Evolutionary conservation across 2,797 vertebrate genomes (phyloP).

Genomic region (Sparus aurata): DNA sequence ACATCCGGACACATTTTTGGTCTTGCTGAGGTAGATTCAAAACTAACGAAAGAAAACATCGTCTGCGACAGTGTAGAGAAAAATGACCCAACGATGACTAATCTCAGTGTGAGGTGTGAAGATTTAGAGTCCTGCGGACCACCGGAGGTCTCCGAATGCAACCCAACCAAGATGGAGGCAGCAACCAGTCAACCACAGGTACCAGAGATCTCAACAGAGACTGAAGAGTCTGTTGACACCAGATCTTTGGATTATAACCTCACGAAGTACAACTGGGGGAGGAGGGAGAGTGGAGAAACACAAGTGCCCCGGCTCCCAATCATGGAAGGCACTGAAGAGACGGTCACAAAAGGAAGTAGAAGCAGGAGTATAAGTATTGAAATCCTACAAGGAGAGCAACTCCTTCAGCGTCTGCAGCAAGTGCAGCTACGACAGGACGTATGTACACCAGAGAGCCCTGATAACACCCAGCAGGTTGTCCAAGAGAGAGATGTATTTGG

Average conservation of each 20-base stretch:
- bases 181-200: constrained; percentile 17
- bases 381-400: constrained; percentile 78
- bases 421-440: constrained; percentile 75
- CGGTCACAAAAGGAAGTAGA: constrained; percentile 4
- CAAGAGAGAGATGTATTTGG: constrained; percentile 4
- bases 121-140: constrained; percentile 14
- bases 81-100: background rate
- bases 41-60: background rate
- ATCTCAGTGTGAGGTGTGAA: background rate
- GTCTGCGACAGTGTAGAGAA: background rate
- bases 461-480: constrained; percentile 24
- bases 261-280: constrained; percentile 54
- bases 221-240: constrained; percentile 34
- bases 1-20: constrained; percentile 5
- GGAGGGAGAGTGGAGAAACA: constrained; percentile 51
- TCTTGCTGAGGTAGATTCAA: constrained; percentile 23
- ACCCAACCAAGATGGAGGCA: constrained; percentile 13
- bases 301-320: constrained; percentile 2
- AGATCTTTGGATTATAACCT: constrained; percentile 49
- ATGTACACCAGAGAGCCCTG: constrained; percentile 29
- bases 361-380: constrained; percentile 54
- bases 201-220: constrained; percentile 11
- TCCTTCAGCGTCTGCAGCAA: constrained; percentile 78
- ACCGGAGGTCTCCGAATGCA: constrained; percentile 17
- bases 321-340: constrained; percentile 36